Conservation (phyloP, 2,113 vertebrate species). For the Amblyornis subalaris region DNA sequence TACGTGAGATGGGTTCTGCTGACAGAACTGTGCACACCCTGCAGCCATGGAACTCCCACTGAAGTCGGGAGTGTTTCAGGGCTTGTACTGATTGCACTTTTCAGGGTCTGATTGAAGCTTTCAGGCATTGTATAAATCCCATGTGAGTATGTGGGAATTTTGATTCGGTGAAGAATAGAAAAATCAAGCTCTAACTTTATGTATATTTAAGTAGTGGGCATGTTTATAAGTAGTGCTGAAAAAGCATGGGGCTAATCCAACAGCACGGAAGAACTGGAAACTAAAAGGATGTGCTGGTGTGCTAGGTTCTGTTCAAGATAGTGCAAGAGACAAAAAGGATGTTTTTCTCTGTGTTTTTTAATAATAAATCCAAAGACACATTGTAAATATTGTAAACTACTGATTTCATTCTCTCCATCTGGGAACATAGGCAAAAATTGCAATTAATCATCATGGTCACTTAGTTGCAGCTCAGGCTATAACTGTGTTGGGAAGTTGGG, state of each 20-base stretch:
- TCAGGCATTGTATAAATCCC: background rate
- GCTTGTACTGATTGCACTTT: background rate
- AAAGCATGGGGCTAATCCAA: background rate
- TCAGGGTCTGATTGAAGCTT: constrained; percentile 8
- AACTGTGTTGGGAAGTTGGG: background rate
- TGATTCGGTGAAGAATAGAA: background rate
- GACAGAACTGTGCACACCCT: background rate
- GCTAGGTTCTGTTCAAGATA: background rate
- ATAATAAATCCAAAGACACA: background rate
- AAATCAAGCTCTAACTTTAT: background rate
- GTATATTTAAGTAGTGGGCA: background rate
- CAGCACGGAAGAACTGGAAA: background rate
- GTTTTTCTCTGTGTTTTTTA: background rate
- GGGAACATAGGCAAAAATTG: background rate
- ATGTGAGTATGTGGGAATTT: background rate
- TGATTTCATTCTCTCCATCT: background rate
- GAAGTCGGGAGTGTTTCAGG: background rate
- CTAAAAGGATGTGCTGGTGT: background rate
- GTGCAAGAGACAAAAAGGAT: background rate
- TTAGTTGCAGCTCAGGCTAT: background rate
- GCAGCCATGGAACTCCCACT: background rate
- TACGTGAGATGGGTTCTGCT: background rate
- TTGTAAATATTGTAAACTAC: background rate
- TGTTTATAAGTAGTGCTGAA: background rate
- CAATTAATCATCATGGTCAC: background rate